These are phyloP conservation scores for Leptinotarsa rubiginosa DNA, from an alignment of 2,888 invertebrate species.

Conservation along the genomic window DNA sequence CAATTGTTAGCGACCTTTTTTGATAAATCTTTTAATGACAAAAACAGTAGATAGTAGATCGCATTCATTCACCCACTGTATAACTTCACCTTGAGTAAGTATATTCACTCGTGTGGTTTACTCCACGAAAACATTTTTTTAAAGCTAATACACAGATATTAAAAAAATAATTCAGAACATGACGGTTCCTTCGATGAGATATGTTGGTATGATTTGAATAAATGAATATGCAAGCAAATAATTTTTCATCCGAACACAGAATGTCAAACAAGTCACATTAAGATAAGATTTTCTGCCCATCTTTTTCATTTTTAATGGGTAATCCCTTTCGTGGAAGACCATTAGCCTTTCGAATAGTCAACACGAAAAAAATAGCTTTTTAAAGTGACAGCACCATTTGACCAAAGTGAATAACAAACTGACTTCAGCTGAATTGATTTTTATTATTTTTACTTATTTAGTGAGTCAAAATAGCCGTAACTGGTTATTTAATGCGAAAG, in stretches of 20 bases:
- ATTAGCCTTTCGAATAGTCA: slow-evolving; percentile 1
- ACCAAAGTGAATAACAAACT: background rate
- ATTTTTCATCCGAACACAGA: slow-evolving; percentile 12
- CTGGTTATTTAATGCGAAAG: background rate
- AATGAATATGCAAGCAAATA: slow-evolving; percentile 23
- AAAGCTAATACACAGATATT: no score
- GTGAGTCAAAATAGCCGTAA: background rate
- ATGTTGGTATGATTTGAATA: slow-evolving; percentile 21
- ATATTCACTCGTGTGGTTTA: no score
- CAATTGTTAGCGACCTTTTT: no score
- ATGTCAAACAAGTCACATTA: slow-evolving; percentile 18
- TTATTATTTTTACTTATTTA: background rate
- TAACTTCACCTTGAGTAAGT: no score
- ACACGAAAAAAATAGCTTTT: background rate
- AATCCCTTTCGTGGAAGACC: background rate
- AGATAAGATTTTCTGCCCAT: slow-evolving; percentile 4
- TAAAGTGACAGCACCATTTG: background rate
- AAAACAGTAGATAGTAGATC: no score
- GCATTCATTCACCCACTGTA: no score
- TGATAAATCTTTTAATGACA: no score
- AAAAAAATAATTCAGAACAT: slow-evolving; percentile 3
- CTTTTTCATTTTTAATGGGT: slow-evolving; percentile 16
- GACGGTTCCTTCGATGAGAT: background rate
- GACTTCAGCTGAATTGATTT: background rate
- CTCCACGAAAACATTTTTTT: no score